Conservation (phyloP, 2,888 invertebrate genomes). For the Machimus atricapillus region DNA sequence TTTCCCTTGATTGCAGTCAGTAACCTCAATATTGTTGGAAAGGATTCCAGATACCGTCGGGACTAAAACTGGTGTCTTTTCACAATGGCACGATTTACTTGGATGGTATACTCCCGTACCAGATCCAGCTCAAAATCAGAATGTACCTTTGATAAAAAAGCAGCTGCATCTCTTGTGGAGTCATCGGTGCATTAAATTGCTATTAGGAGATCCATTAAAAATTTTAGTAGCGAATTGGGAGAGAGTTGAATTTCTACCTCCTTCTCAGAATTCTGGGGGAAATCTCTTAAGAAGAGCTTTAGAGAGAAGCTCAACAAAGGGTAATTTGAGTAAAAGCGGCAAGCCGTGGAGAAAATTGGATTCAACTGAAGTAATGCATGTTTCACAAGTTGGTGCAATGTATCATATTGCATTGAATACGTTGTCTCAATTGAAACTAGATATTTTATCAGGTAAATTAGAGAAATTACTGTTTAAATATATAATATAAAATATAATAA, state of each 20-base stretch:
- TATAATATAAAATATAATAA: background rate
- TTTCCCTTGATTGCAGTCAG: conserved; percentile 53
- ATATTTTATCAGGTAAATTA: conserved; percentile 84
- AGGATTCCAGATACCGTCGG: conserved; percentile 93
- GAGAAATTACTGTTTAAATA: background rate
- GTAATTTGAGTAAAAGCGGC: conserved; percentile 66
- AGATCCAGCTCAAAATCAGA: conserved; percentile 60
- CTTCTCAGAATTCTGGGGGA: conserved; percentile 58
- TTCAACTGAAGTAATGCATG: conserved; percentile 80
- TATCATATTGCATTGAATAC: conserved; percentile 91
- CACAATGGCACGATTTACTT: conserved; percentile 97
- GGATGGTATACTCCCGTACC: conserved; percentile 88
- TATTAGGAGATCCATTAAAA: conserved; percentile 65
- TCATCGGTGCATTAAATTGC: conserved; percentile 65
- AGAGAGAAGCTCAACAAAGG: conserved; percentile 67
- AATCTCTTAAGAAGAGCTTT: conserved; percentile 69
- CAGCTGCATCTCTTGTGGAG: conserved; percentile 67
- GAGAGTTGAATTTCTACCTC: conserved; percentile 59
- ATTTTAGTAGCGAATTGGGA: conserved; percentile 58
- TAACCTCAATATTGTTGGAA: conserved; percentile 84
- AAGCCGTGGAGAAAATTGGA: conserved; percentile 73
- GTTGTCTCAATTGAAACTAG: conserved; percentile 86
- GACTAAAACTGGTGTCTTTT: conserved; percentile 86
- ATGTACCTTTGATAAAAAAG: conserved; percentile 62
- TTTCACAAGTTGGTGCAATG: conserved; percentile 87